These are phyloP conservation scores for Neodon shergylaensis DNA, from an alignment of 2,113 vertebrate genomes.

Conservation along the genomic window DNA sequence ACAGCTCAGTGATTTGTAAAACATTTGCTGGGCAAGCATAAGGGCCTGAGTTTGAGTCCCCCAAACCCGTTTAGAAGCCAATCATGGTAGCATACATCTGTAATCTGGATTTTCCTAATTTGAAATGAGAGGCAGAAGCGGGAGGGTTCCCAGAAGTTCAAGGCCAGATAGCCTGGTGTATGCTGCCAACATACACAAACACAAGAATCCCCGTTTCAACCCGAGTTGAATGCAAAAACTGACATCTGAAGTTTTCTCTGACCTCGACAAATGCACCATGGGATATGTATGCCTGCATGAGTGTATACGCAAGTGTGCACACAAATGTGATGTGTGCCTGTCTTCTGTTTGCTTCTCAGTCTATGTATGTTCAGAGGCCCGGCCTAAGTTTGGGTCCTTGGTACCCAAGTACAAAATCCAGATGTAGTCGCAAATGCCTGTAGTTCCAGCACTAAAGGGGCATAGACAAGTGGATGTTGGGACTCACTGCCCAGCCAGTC, in stretches of 20 bases:
- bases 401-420: background rate
- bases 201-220: background rate
- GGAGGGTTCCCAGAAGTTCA: background rate
- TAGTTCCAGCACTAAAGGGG: background rate
- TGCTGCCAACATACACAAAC: background rate
- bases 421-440: background rate
- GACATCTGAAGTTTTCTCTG: background rate
- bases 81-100: background rate
- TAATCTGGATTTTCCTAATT: background rate
- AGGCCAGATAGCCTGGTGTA: background rate
- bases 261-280: background rate
- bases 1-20: background rate
- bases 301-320: too few relatives aligned
- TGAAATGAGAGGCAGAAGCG: background rate
- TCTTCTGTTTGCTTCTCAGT: background rate
- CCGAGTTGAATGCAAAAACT: background rate
- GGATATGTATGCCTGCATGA: accelerated
- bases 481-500: background rate
- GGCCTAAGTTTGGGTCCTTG: background rate
- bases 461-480: background rate
- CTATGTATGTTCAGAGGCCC: background rate
- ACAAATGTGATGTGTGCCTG: background rate
- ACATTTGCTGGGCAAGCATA: background rate
- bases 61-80: background rate
- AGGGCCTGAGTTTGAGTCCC: background rate